Base-by-base conservation (phyloP, 2,797 vertebrate genomes). In the Mormyrus hasselquistii region DNA sequence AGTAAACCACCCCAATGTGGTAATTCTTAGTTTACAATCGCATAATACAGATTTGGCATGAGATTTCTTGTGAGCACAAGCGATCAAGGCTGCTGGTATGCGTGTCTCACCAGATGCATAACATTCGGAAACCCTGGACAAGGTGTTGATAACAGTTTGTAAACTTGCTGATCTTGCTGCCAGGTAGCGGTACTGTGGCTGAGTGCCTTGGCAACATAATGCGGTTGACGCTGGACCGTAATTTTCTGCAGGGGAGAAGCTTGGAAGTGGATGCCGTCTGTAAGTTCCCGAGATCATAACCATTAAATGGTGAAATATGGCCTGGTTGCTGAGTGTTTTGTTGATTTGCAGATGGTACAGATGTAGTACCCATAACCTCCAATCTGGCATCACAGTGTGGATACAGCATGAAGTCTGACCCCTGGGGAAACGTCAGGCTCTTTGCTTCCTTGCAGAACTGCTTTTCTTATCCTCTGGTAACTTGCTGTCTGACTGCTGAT, bases 311-410 rank as follows among this genome's bases (percentile, higher is more conserved):
- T 25, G 44, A 9, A n/a, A 25, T 10, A 12, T 49, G 44, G 47
- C 22, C 59, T 50, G 9, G 22, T 84, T 50, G 82, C 82, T 84
- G 47, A 84, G 4, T 22, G 10, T 47, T 22, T 22, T 89, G 62
- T 1, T 38, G 9, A 8, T 52, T 73, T 85, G 87, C 90, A 97
- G 96, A 96, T 94, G 95, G 94, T 49, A 93, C 92, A 12, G 73
- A 92, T 25, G 87, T 76, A 2, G 47, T 93, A 5, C 38, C 88
- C 8, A 57, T 96, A 38, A 95, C 95, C 0, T 93, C 93, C 3
- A 89, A 52, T 16, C 29, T 96, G 92, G 96, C 97, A 91, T 93
- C 94, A 8, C 95, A 94, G 91, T 97, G 97, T 93, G 97, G 97
- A 0, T 97, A 96, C 89, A 95, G 94, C 57, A 91, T 96, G 91